phyloP scores from a whole-genome alignment of 2,888 invertebrate genomes.

The Xylota sylvarum region DNA sequence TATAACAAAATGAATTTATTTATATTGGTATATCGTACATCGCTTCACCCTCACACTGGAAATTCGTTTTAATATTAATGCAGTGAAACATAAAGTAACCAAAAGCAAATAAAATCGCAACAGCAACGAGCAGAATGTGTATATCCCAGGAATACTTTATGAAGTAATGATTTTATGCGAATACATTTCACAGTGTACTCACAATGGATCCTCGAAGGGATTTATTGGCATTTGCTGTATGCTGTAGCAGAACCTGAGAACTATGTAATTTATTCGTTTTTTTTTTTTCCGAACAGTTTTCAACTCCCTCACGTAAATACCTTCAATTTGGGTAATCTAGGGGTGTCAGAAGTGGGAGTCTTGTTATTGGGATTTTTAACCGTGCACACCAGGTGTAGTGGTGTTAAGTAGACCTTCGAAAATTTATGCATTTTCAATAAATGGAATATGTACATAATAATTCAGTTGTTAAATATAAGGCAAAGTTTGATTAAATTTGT shows the following conservation, averaged over 20 bases:
- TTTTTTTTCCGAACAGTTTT: neutral
- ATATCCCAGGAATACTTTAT: conserved; percentile 25
- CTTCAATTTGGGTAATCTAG: neutral
- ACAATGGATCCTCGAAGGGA: conserved; percentile 14
- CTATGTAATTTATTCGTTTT: conserved; percentile 41
- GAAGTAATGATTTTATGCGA: conserved; percentile 37
- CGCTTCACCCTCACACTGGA: neutral
- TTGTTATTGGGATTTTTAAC: neutral
- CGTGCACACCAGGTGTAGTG: neutral
- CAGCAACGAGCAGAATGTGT: conserved; percentile 14
- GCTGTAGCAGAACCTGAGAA: neutral
- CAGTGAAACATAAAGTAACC: conserved; percentile 41
- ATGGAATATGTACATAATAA: no score
- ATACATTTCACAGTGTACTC: conserved; percentile 22
- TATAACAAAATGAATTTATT: conserved; percentile 48
- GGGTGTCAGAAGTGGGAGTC: neutral
- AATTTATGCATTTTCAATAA: no score
- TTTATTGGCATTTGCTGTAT: conserved; percentile 2
- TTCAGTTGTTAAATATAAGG: no score
- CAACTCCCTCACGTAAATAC: neutral
- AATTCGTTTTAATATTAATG: conserved; percentile 58
- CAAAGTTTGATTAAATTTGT: no score
- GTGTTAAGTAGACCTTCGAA: no score
- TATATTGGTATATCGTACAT: conserved; percentile 24
- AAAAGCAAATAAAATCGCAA: conserved; percentile 46